A percentile compares a stretch with the other conserved stretches of the same genome.
These are phyloP conservation scores for Hetaerina americana DNA, from an alignment of 1,140 invertebrate genomes.

Conservation along the genomic window DNA sequence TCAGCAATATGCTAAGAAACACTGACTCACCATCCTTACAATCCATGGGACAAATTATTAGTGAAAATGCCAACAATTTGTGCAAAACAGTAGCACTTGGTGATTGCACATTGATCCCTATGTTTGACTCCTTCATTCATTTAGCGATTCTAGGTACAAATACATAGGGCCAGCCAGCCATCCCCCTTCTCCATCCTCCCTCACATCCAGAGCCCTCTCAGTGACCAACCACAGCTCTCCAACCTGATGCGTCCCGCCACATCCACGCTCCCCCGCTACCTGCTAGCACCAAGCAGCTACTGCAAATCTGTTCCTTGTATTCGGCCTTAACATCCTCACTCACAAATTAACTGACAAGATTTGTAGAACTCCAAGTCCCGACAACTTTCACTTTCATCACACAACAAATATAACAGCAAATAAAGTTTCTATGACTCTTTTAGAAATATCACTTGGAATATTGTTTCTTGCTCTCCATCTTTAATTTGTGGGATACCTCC, in stretches of 20 bases:
- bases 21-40: conserved; percentile 15
- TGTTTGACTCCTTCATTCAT: neutral
- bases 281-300: neutral
- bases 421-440: conserved; percentile 16
- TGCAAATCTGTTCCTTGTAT: neutral
- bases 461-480: conserved; percentile 17
- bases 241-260: neutral
- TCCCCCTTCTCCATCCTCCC: neutral
- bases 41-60: neutral
- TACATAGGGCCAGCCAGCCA: conserved; percentile 9
- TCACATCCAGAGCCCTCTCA: conserved; percentile 1
- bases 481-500: conserved; percentile 41
- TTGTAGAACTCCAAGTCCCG: conserved; percentile 5
- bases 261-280: neutral
- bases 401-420: conserved; percentile 19
- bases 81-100: conserved; percentile 16
- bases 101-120: conserved; percentile 7
- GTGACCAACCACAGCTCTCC: neutral
- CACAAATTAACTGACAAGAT: conserved; percentile 5
- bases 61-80: conserved; percentile 18
- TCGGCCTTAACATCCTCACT: neutral
- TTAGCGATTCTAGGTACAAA: conserved; percentile 10
- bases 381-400: conserved; percentile 12
- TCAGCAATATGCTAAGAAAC: conserved; percentile 12
- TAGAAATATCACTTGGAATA: conserved; percentile 11